Evolutionary conservation across 2,888 invertebrate genomes (phyloP).

Genomic region (Pseudoips prasinana): DNA sequence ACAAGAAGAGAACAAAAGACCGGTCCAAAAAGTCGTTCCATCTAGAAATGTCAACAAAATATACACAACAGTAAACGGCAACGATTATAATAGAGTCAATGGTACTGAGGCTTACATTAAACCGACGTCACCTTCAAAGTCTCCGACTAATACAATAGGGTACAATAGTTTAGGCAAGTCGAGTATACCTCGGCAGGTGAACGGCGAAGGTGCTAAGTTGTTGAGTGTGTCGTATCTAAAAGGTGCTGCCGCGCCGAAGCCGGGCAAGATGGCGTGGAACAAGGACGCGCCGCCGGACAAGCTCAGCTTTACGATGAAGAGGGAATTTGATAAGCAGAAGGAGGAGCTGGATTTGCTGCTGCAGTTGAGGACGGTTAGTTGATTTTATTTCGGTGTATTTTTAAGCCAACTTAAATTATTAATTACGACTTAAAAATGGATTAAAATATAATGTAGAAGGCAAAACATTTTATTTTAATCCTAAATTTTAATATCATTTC

Average conservation of each 20-base stretch:
- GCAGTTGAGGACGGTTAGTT: constrained; percentile 89
- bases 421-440: too few relatives aligned
- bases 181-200: constrained; percentile 61
- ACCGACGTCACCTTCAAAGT: constrained; percentile 85
- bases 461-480: too few relatives aligned
- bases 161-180: constrained; percentile 77
- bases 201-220: constrained; percentile 74
- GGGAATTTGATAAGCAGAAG: constrained; percentile 94
- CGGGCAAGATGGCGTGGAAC: constrained; percentile 87
- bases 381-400: background rate
- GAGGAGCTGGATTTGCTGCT: constrained; percentile 93
- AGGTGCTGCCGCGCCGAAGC: constrained; percentile 72
- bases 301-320: constrained; percentile 94
- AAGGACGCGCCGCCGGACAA: constrained; percentile 87
- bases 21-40: constrained; percentile 90
- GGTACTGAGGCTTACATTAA: constrained; percentile 81
- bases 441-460: too few relatives aligned
- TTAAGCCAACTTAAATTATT: too few relatives aligned
- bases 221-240: constrained; percentile 82
- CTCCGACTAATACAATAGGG: constrained; percentile 82
- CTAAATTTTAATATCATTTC: too few relatives aligned
- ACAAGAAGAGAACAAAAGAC: constrained; percentile 82
- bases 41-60: constrained; percentile 84
- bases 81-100: constrained; percentile 60
- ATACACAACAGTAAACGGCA: constrained; percentile 77